Conservation (phyloP, 2,113 vertebrate species). For the Barnardius zonarius region DNA sequence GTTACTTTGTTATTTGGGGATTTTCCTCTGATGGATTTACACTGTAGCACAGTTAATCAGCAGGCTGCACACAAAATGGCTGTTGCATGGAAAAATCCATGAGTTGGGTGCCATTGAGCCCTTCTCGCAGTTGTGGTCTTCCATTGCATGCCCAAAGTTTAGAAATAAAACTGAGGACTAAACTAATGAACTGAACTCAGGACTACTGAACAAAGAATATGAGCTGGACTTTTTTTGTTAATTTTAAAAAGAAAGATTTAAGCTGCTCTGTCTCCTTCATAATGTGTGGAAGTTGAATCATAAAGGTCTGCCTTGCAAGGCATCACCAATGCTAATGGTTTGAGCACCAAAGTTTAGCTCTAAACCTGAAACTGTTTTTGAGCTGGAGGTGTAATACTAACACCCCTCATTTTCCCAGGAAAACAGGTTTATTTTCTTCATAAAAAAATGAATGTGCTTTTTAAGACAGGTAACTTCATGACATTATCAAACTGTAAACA, state of each 20-base stretch:
- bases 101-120: not conserved
- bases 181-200: not conserved
- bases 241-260: not conserved
- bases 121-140: not conserved
- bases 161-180: not conserved
- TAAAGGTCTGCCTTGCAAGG: not conserved
- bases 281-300: not conserved
- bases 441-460: not conserved
- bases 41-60: not conserved
- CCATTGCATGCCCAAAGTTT: not conserved
- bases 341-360: not conserved
- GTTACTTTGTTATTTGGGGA: constrained; percentile 3
- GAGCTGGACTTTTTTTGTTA: not conserved
- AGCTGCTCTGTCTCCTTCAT: not conserved
- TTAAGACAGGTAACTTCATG: not conserved
- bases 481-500: not conserved
- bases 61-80: not conserved
- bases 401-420: not conserved
- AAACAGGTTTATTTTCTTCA: not conserved
- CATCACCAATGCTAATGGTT: not conserved
- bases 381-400: not conserved
- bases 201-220: not conserved
- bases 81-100: not conserved
- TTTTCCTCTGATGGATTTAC: not conserved
- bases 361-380: not conserved